A percentile compares a stretch with the other conserved stretches of the same genome.
Evolutionary conservation across 2,888 invertebrate genomes (phyloP).

Genomic region (Charanyca ferruginea): DNA sequence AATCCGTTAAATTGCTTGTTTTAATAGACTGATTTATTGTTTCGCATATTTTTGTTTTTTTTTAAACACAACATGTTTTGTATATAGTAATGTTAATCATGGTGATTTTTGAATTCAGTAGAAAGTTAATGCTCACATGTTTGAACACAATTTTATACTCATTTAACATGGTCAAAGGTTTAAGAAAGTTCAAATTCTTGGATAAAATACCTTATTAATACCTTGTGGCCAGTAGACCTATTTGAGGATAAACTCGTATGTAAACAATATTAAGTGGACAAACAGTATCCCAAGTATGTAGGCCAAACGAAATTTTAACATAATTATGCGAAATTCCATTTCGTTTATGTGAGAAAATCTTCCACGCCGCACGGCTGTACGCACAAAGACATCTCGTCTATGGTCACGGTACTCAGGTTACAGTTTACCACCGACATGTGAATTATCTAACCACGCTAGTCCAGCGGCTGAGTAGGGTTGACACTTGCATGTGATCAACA

Average conservation of each 20-base stretch:
- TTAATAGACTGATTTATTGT: conserved; percentile 36
- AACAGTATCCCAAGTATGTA: neutral
- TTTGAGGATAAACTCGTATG: neutral
- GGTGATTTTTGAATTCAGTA: conserved; percentile 15
- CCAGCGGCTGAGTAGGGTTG: conserved; percentile 59
- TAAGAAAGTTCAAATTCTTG: neutral
- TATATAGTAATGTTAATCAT: conserved; percentile 11
- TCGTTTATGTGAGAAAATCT: conserved; percentile 48
- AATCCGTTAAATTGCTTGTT: conserved; percentile 48
- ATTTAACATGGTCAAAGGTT: conserved; percentile 11
- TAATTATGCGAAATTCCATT: conserved; percentile 38
- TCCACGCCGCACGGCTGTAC: conserved; percentile 38
- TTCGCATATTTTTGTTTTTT: conserved; percentile 13
- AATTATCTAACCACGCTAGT: conserved; percentile 67
- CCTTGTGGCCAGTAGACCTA: neutral
- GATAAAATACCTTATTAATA: neutral
- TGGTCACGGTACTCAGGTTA: conserved; percentile 69
- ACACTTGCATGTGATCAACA: neutral
- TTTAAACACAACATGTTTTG: conserved; percentile 23
- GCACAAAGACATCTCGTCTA: conserved; percentile 43
- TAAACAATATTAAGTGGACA: neutral
- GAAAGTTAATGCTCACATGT: conserved; percentile 31
- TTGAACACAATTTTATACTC: conserved; percentile 9
- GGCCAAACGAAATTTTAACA: conserved; percentile 1
- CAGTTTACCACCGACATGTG: conserved; percentile 71